A percentile compares a stretch with the other conserved stretches of the same genome.
phyloP scores from a whole-genome alignment of 2,888 invertebrate genomes.

The Mimachlamys varia region DNA sequence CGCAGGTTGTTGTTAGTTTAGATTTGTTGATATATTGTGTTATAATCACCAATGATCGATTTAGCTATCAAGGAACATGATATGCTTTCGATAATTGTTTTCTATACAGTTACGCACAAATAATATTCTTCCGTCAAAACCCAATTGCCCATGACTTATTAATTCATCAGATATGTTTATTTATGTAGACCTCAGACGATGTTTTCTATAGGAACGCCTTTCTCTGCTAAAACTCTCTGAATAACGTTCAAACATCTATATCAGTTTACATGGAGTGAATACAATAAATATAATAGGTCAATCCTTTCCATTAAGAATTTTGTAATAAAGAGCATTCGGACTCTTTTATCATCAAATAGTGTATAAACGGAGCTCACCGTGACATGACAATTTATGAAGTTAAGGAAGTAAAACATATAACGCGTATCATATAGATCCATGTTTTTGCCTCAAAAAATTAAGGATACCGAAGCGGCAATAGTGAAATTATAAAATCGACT shows the following conservation, averaged over 20 bases:
- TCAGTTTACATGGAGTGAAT: background rate
- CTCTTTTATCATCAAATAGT: background rate
- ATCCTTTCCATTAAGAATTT: background rate
- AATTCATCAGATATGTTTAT: background rate
- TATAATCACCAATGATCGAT: no score
- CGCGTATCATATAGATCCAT: background rate
- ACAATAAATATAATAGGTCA: background rate
- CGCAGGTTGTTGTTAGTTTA: no score
- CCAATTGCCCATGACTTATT: slow-evolving; percentile 2
- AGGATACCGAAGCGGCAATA: no score
- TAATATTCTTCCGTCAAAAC: background rate
- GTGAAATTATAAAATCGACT: no score
- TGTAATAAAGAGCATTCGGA: background rate
- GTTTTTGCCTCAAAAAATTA: no score
- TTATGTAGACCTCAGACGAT: background rate
- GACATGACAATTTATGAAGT: background rate
- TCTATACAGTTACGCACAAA: background rate
- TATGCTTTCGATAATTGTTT: no score
- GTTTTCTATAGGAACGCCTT: background rate
- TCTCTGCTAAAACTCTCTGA: background rate
- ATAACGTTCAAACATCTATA: background rate
- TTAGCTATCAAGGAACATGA: no score
- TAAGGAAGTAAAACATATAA: background rate
- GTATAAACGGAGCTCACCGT: background rate
- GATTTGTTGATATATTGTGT: no score